Base-by-base conservation (phyloP, 2,113 vertebrate genomes). In the Mionectes macconnelli region DNA sequence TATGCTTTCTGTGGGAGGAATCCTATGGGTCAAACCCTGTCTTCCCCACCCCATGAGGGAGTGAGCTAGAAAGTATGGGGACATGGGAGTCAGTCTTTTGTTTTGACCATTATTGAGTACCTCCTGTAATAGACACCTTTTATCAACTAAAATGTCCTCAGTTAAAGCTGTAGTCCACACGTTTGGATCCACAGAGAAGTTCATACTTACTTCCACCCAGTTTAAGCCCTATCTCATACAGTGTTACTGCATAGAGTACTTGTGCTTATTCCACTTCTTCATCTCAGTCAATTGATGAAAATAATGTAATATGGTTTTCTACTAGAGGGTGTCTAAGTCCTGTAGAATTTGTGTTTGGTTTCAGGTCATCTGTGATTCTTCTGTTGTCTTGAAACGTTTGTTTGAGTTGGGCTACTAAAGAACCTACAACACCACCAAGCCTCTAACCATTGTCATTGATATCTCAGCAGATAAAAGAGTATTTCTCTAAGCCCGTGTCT, bases 11-110 rank as follows among this genome's bases (percentile, higher is more conserved):
- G 31, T 24, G 39, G 31, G 21, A 60, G 21, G 10, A 3, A 9
- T 18, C 11, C 21, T 53, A 31, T 6, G 53, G 44, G 21, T 55
- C 12, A 12, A 4, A 5, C 14, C 13, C 21, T 53, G 45, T 6
- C 12, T 89, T 14, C 22, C 6, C 28, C 7, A 53, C 4, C 14
- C 17, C 2, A 2, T 14, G 12, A 27, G 13, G 12, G 4, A 2
- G 2, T 35, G 24, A 90, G 8, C 19, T 35, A 53, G 31, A 83
- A 86, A 78, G 63, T 17, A 2, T 45, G 39, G 12, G 30, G 10
- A 10, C 10, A 37, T 33, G 7, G 25, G 30, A 57, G 20, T 68
- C 47, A 52, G 9, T 39, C 12, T n/a, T 39, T 24, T 35, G 18
- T 76, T 81, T 53, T 53, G 39, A 55, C 6, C 5, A 8, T 49